Evolutionary conservation across 2,113 vertebrate genomes (phyloP), one percentile per base, ranked within the genome.

Genomic region (Brachyistius frenatus): DNA sequence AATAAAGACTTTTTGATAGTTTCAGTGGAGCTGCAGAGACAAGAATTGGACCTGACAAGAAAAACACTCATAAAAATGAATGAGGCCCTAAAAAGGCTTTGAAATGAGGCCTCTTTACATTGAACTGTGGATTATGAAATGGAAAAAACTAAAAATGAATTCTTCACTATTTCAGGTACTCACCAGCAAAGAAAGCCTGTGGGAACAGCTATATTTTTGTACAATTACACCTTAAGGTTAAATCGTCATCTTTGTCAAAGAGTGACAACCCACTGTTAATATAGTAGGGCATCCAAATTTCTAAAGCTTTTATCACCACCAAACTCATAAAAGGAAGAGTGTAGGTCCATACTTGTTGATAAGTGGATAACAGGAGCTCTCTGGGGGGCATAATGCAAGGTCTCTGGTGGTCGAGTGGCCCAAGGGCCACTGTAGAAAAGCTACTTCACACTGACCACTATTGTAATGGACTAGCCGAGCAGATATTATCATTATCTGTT

Each of bases 1-100:
- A 93, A 93, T 86, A 86, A 90, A 91, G 85, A 81, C 73, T 78
- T 89, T 86, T 89, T 90, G 82, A 91, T 91, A 89, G 85, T 89
- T 88, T 80, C 76, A 76, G 53, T 74, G 76, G 73, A 84, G 72
- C 70, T 68, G 62, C 60, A 77, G 68, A 90, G 88, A 86, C 80
- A 85, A 90, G 81, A 87, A 93, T 94, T 84, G 46, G 67, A 91
- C 73, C 66, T 93, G 91, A 93, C 93, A 93, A 91, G 91, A 90
- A 91, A 89, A 92, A 93, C 89, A 94, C 90, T 90, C 77, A 90
- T 86, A 84, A 88, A 92, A 91, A 90, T 88, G 83, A 93, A 90
- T 87, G 84, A 92, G 80, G 63, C 73, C 73, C 77, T 66, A 60
- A 83, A 23, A 88, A 91, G 75, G 36, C 73, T 86, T 86, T 73